These are phyloP conservation scores for Silurus aristotelis DNA, from an alignment of 2,797 vertebrate species.

Conservation along the genomic window DNA sequence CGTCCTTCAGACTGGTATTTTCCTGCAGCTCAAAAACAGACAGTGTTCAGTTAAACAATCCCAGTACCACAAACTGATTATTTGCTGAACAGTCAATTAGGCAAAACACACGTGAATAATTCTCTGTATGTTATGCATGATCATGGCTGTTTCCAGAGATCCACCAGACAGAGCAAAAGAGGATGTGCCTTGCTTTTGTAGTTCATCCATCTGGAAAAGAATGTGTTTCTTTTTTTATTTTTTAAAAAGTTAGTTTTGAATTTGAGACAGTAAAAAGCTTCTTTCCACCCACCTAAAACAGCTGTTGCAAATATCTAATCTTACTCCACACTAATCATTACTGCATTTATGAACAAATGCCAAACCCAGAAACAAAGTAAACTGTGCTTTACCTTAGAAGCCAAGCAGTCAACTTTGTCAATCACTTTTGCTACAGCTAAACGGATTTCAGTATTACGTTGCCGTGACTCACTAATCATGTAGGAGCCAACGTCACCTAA, in stretches of 20 bases:
- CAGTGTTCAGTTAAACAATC: background rate
- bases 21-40: slow-evolving; percentile 68
- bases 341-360: background rate
- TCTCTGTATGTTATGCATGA: slow-evolving; percentile 83
- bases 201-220: slow-evolving; percentile 75
- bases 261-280: no score
- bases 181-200: slow-evolving; percentile 71
- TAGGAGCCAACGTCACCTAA: slow-evolving; percentile 78
- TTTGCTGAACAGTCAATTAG: background rate
- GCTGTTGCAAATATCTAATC: background rate
- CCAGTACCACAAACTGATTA: background rate
- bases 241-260: no score
- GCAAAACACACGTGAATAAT: slow-evolving; percentile 77
- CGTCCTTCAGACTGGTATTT: slow-evolving; percentile 81
- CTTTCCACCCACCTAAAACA: background rate
- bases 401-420: slow-evolving; percentile 81
- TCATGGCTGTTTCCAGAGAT: slow-evolving; percentile 82
- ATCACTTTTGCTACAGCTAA: slow-evolving; percentile 78
- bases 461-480: slow-evolving; percentile 81
- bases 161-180: slow-evolving; percentile 71
- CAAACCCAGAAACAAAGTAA: background rate
- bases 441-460: slow-evolving; percentile 81
- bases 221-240: background rate
- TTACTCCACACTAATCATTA: background rate
- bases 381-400: slow-evolving; percentile 68